Conservation (phyloP, 2,888 invertebrate genomes). For the Oeneis ivallda region DNA sequence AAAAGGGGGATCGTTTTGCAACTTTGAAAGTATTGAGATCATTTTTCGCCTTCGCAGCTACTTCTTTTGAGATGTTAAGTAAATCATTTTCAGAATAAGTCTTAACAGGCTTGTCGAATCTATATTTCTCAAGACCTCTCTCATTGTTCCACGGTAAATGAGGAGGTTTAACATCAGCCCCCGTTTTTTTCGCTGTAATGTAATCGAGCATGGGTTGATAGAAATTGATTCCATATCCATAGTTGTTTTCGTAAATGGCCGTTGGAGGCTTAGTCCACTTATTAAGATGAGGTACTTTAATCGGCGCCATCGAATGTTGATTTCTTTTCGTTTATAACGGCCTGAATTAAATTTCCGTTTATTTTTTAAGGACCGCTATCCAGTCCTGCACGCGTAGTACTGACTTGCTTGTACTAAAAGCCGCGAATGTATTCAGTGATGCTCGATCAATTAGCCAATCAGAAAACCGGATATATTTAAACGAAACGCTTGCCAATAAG, state of each 20-base stretch:
- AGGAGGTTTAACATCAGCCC: conserved; percentile 73
- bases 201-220: conserved; percentile 95
- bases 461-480: conserved; percentile 66
- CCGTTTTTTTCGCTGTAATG: conserved; percentile 85
- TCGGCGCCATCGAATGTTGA: conserved; percentile 60
- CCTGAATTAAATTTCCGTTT: conserved; percentile 52
- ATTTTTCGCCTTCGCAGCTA: conserved; percentile 86
- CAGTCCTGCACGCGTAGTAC: conserved; percentile 54
- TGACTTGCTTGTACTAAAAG: conserved; percentile 65
- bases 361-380: conserved; percentile 62
- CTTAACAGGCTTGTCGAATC: conserved; percentile 83
- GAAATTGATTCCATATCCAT: conserved; percentile 91
- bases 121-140: conserved; percentile 85
- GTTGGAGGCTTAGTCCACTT: conserved; percentile 83
- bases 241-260: conserved; percentile 89
- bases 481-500: conserved; percentile 68
- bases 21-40: conserved; percentile 83
- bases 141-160: conserved; percentile 89
- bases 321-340: conserved; percentile 38
- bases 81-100: conserved; percentile 86
- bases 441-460: conserved; percentile 66
- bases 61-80: conserved; percentile 83
- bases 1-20: conserved; percentile 83
- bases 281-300: conserved; percentile 67
- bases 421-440: conserved; percentile 66